phyloP scores from a whole-genome alignment of 1,140 invertebrate genomes.

The Drosophila serrata region DNA sequence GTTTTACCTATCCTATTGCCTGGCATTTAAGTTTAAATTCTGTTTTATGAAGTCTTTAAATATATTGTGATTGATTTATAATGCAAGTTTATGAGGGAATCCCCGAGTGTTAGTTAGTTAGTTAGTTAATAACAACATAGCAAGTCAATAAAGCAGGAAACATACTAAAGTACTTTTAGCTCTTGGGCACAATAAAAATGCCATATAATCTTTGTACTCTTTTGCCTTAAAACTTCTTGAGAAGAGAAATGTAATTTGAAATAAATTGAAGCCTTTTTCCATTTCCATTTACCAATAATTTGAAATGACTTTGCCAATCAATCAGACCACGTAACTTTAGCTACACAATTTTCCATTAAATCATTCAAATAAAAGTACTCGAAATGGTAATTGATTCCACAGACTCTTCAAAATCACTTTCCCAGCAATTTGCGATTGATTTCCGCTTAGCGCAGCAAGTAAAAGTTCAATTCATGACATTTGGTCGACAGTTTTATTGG shows the following conservation, averaged over 20 bases:
- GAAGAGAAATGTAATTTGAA: background rate
- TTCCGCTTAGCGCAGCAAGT: conserved; percentile 39
- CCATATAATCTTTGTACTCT: background rate
- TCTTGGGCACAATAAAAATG: background rate
- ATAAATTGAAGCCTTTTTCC: background rate
- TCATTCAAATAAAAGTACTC: conserved; percentile 31
- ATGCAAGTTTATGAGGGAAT: background rate
- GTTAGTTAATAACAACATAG: background rate
- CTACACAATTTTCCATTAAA: conserved; percentile 29
- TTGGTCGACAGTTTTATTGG: conserved; percentile 77
- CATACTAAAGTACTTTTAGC: conserved; percentile 2
- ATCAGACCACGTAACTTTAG: conserved; percentile 19
- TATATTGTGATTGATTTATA: conserved; percentile 31
- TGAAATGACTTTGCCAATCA: conserved; percentile 22
- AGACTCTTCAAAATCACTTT: conserved; percentile 47
- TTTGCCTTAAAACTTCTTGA: no score
- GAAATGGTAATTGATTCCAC: conserved; percentile 36
- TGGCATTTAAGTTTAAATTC: conserved; percentile 35
- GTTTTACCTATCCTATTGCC: conserved; percentile 29
- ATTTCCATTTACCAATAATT: conserved; percentile 17
- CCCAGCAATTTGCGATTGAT: conserved; percentile 54
- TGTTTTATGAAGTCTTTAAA: conserved; percentile 10
- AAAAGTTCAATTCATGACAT: conserved; percentile 77
- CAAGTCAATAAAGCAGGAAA: background rate
- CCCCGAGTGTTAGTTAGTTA: background rate